Base-by-base conservation (phyloP, 2,113 vertebrate species). In the Buteo buteo region DNA sequence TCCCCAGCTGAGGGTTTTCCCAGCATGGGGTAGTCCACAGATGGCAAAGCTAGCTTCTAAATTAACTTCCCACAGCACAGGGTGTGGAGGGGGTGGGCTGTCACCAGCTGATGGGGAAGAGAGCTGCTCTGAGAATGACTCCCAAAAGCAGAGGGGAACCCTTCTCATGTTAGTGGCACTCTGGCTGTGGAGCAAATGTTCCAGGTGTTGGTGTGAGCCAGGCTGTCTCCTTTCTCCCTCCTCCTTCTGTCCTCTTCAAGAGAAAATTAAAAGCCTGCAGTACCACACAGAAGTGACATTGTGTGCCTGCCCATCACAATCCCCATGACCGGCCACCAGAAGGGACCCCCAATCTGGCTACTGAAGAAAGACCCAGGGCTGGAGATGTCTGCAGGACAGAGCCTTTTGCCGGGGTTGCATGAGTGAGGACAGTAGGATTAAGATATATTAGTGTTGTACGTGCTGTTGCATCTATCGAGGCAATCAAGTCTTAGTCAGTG, bases 1-100 rank as follows among this genome's bases (percentile, higher is more conserved):
- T 97, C 94, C 95, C 94, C 94, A 96, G 87, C 93, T 92, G 94
- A 96, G 94, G 89, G 85, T 95, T 96, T 86, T 96, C 94, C 94
- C 97, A 97, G 94, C 96, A 96, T 93, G 96, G 95, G 96, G 91
- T 94, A 97, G 91, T 93, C 87, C 94, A 89, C 93, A 97, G 91
- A 95, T 96, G 94, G 97, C 78, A 93, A 91, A 95, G 62, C 84
- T 95, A 94, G 91, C 94, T 97, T 91, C 94, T 80, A 87, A 95
- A 89, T 94, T 85, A 93, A 85, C 96, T 97, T 96, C 91, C 94
- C 91, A 96, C 94, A 97, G 94, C 82, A 70, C 42, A 95, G 89
- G 89, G 82, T 2, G 47, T 88, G 87, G 94, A 95, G 62, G 73
- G 91, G 58, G 40, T 93, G 38, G 84, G 67, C 82, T 93, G 90